These are phyloP conservation scores for Catostomus latipinnis DNA, from an alignment of 2,797 vertebrate genomes.

Conservation along the genomic window DNA sequence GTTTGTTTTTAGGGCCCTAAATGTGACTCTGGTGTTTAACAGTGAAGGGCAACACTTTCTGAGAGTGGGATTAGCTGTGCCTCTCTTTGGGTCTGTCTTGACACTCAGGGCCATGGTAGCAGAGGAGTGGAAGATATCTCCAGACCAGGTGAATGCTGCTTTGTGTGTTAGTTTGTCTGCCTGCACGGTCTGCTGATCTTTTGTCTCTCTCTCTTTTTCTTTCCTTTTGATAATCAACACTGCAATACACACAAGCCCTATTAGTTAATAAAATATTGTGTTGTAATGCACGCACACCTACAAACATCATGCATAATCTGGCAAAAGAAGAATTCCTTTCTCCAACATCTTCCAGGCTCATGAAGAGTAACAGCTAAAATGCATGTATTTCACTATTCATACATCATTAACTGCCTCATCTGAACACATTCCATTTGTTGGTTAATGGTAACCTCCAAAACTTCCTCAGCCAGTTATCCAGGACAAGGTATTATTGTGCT, in stretches of 20 bases:
- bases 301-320: not conserved
- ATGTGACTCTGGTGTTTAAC: conserved; percentile 87
- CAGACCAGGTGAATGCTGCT: conserved; percentile 81
- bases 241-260: not conserved
- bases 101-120: conserved; percentile 87
- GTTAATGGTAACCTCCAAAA: conserved; percentile 5
- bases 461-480: conserved; percentile 1
- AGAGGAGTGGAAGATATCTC: conserved; percentile 82
- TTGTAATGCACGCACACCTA: not conserved
- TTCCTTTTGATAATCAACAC: not conserved
- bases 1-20: conserved; percentile 80
- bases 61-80: conserved; percentile 87
- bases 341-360: not conserved
- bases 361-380: not conserved
- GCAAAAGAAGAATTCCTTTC: not conserved
- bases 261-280: not conserved
- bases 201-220: not conserved
- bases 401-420: conserved; percentile 13
- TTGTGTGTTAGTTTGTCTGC: not conserved
- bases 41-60: conserved; percentile 84
- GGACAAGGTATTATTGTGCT: conserved; percentile 5
- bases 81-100: conserved; percentile 83
- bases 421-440: conserved; percentile 1
- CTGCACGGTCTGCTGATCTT: not conserved
- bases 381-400: not conserved